Evolutionary conservation across 2,888 invertebrate genomes (phyloP), one percentile per base, ranked within the genome.

Genomic region (Ashinkailepas kermadecensis): DNA sequence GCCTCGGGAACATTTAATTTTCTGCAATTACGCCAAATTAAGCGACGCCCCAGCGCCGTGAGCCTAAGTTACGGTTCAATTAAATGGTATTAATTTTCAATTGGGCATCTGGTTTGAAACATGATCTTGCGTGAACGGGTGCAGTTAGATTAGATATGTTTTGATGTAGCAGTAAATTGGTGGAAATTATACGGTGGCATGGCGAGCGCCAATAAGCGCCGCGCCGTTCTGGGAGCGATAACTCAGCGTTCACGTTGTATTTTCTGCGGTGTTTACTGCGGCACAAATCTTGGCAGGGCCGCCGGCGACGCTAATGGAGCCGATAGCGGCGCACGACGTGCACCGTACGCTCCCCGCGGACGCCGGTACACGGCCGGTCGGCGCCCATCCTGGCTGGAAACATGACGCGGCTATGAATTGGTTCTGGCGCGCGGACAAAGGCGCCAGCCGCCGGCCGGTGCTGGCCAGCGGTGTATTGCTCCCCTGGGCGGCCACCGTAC

Each of bases 41-140:
- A 54, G 74, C 23, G 54, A 39, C 54, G 74, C 74, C 74, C 54
- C 39, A 2, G 54, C 9, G 54, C 39, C 74, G 18, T 74, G n/a
- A 21, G 18, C 8, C 25, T 23, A 18, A 54, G 74, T 74, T 74
- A 74, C 74, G 74, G 74, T 74, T 74, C 23, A 74, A 74, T 74
- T 74, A 74, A 74, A 12, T 74, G 54, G 54, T 74, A 74, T 39
- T 74, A 74, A 74, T 74, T 74, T 74, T 74, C 74, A 74, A 74
- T 74, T 74, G 74, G 54, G 54, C 74, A 74, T 74, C 74, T 74
- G 74, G 74, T 39, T 54, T 74, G 74, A 54, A 74, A 74, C 54
- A 39, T 74, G 74, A 74, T 54, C 54, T 21, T 2, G 54, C 74
- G 74, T 74, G 74, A 39, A 74, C 74, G 25, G 74, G 39, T 54